Percentiles rank a stretch among this genome's conserved stretches.
Conservation (phyloP, 2,113 vertebrate species). For the Lagenorhynchus albirostris region DNA sequence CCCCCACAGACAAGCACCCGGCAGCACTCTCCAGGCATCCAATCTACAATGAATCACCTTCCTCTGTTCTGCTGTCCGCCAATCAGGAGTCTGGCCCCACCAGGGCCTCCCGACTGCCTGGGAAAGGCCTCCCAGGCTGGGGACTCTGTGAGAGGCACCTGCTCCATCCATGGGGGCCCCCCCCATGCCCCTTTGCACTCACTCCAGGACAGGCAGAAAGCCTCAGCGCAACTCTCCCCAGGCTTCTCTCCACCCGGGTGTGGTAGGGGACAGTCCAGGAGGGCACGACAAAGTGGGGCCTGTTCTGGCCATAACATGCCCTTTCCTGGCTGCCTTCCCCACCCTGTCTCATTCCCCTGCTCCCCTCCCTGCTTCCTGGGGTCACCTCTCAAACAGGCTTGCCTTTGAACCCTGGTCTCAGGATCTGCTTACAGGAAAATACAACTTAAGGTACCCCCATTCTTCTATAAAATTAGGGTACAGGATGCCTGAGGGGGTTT, state of each 20-base stretch:
- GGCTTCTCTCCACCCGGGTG: neutral
- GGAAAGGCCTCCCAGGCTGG: neutral
- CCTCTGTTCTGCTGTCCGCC: neutral
- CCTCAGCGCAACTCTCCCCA: neutral
- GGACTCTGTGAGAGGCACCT: neutral
- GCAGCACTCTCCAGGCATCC: neutral
- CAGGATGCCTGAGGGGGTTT: neutral
- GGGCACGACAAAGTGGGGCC: neutral
- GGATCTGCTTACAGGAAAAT: neutral
- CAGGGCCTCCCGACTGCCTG: neutral
- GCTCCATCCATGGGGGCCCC: too few species aligned
- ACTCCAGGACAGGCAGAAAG: neutral
- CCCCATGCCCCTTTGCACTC: neutral
- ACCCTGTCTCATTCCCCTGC: fast-evolving
- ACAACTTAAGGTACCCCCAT: neutral
- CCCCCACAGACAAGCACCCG: neutral
- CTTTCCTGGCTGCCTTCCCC: neutral
- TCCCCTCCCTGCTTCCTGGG: neutral
- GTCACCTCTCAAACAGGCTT: neutral
- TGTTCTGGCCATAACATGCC: neutral
- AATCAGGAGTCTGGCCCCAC: neutral
- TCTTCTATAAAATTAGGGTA: neutral
- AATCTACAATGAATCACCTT: neutral
- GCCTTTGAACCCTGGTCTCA: neutral
- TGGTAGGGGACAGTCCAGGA: neutral